phyloP scores from a whole-genome alignment of 2,113 vertebrate genomes.

The Aptenodytes patagonicus region DNA sequence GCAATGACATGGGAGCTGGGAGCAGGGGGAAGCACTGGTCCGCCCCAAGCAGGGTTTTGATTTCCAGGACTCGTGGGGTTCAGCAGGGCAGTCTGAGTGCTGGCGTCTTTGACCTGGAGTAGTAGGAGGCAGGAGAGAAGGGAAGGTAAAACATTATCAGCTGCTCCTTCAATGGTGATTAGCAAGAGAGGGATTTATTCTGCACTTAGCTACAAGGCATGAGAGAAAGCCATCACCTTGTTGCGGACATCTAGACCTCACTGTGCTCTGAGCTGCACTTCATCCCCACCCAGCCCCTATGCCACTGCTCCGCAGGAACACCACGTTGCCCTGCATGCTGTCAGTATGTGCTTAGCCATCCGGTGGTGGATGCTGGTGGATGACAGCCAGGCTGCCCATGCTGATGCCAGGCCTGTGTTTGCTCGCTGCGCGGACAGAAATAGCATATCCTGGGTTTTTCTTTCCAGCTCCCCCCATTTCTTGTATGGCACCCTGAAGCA shows the following conservation, averaged over 20 bases:
- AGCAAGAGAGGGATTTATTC: neutral
- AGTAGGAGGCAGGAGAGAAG: neutral
- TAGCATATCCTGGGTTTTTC: neutral
- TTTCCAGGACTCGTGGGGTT: neutral
- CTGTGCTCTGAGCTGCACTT: neutral
- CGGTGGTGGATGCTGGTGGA: neutral
- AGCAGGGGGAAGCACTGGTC: neutral
- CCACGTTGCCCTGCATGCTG: neutral
- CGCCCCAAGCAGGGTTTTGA: neutral
- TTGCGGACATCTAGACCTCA: neutral
- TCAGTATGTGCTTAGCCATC: neutral
- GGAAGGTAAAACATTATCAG: neutral
- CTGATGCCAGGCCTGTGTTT: neutral
- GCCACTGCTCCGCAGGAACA: rapidly evolving
- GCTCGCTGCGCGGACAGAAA: neutral
- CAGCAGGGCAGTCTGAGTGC: slow-evolving; percentile 42
- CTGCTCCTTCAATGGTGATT: rapidly evolving
- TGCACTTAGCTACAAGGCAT: neutral
- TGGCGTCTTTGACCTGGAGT: slow-evolving; percentile 32
- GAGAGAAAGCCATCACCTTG: neutral
- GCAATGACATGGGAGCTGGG: neutral
- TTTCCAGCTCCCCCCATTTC: neutral
- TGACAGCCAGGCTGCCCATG: neutral
- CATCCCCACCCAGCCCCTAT: neutral
- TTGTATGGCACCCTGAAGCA: neutral